phyloP scores from a whole-genome alignment of 2,888 invertebrate genomes.

The Halocaridina rubra region DNA sequence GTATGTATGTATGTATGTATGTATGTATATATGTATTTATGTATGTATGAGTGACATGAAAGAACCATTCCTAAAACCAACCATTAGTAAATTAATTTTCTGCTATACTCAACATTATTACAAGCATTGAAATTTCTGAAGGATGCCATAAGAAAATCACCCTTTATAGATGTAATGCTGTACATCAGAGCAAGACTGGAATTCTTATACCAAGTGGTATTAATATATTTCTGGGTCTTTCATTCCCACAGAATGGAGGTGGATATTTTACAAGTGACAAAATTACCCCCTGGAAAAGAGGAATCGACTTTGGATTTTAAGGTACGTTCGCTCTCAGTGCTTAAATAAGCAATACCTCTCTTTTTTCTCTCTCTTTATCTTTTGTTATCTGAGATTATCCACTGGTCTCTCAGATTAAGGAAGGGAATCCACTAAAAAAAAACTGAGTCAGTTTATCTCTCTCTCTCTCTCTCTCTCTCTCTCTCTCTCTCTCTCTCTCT shows the following conservation, averaged over 20 bases:
- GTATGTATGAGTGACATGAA: no score
- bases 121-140: background rate
- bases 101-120: no score
- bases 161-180: background rate
- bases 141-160: background rate
- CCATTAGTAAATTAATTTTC: no score
- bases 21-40: no score
- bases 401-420: no score
- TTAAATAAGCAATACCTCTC: no score
- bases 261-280: slow-evolving; percentile 15
- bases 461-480: background rate
- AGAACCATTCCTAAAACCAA: no score
- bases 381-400: no score
- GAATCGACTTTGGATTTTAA: background rate
- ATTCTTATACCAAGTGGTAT: background rate
- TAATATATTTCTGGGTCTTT: no score
- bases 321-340: background rate
- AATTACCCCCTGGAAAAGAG: slow-evolving; percentile 27
- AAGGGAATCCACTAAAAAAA: background rate
- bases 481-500: background rate
- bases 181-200: background rate
- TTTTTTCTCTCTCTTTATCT: no score
- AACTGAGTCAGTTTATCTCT: background rate
- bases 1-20: no score
- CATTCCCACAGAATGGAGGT: slow-evolving; percentile 15